phyloP scores from a whole-genome alignment of 2,113 vertebrate species.

The Terrapene triunguis region DNA sequence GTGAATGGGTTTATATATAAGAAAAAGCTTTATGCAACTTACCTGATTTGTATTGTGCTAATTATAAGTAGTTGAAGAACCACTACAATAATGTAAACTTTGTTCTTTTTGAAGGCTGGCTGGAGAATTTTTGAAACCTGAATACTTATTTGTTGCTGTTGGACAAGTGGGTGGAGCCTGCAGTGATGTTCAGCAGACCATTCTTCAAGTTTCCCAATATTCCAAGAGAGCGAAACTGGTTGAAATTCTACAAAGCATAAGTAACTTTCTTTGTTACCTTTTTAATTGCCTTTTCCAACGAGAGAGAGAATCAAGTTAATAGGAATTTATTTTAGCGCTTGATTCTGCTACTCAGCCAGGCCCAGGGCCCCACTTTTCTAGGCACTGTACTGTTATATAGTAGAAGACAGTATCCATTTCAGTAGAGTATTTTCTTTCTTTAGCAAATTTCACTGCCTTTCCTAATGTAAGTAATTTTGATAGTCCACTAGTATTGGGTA shows the following conservation, averaged over 20 bases:
- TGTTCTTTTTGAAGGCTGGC: conserved; percentile 84
- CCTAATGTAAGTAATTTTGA: not conserved
- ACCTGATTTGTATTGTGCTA: not conserved
- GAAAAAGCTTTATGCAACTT: not conserved
- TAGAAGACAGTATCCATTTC: not conserved
- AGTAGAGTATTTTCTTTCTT: not conserved
- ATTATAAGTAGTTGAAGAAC: not conserved
- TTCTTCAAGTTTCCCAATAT: conserved; percentile 87
- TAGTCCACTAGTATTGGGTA: accelerated
- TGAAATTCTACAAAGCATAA: conserved; percentile 85
- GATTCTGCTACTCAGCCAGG: not conserved
- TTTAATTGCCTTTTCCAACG: not conserved
- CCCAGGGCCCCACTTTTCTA: not conserved
- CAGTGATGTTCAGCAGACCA: conserved; percentile 89
- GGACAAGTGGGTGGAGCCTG: conserved; percentile 93
- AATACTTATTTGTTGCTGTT: conserved; percentile 93
- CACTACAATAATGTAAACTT: not conserved
- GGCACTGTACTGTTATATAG: accelerated
- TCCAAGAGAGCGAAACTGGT: conserved; percentile 90
- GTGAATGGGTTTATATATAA: not conserved
- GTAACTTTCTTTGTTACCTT: conserved; percentile 71
- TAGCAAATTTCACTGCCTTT: not conserved
- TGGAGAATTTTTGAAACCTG: conserved; percentile 86
- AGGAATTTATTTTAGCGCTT: not conserved
- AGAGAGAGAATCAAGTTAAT: not conserved